Conservation (phyloP, 2,888 invertebrate species). For the Ashinkailepas kermadecensis region DNA sequence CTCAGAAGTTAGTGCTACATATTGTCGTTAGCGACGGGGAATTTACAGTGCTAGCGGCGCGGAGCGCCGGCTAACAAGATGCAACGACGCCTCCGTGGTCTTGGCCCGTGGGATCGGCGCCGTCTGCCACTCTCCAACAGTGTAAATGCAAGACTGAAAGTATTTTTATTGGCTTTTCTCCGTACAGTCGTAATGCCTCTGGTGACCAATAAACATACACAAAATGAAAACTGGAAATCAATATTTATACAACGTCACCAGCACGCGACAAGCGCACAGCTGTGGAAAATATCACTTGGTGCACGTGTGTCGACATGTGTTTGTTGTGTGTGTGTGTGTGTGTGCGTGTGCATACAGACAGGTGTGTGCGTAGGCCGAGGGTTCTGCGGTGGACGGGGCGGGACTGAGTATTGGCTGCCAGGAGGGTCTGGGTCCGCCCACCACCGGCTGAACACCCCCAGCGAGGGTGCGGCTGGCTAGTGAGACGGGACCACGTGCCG, state of each 20-base stretch:
- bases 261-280: background rate
- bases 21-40: background rate
- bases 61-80: too few species aligned
- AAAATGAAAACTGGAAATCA: constrained; percentile 18
- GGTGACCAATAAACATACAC: constrained; percentile 16
- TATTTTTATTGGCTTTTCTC: constrained; percentile 18
- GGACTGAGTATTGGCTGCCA: background rate
- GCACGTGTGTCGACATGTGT: background rate
- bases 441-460: background rate
- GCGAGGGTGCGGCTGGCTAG: background rate
- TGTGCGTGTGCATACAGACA: too few species aligned
- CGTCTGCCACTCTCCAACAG: too few species aligned
- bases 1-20: background rate
- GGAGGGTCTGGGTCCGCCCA: background rate
- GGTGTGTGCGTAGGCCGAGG: too few species aligned
- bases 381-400: background rate
- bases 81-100: too few species aligned
- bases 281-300: constrained; percentile 12
- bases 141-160: constrained; percentile 3
- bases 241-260: background rate
- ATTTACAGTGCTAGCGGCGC: background rate
- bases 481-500: background rate
- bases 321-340: background rate
- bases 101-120: too few species aligned
- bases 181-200: constrained; percentile 8